Base-by-base conservation (phyloP, 2,797 vertebrate genomes). In the Neomorphus geoffroyi region DNA sequence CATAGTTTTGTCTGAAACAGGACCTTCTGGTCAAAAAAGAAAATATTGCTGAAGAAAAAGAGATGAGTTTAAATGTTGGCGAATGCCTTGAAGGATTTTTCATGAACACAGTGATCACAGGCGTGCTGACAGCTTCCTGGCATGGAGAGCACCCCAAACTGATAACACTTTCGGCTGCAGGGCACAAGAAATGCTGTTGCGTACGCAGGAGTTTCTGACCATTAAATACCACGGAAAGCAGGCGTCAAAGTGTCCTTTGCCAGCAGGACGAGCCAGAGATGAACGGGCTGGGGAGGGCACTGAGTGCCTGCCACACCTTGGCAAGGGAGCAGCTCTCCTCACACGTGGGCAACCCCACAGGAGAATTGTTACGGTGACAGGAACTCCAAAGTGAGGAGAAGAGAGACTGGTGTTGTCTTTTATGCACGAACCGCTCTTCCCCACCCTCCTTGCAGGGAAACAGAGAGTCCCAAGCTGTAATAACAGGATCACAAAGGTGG, bases 111-210 rank as follows among this genome's bases (percentile, higher is more conserved):
- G 86, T 39, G 92, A 96, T 93, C 83, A 79, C 73, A 86, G 30
- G 79, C 1, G 5, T 50, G 85, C 82, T 97, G 95, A 96, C 92
- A 95, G 95, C 65, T 95, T 80, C 74, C 92, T 96, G 92, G 95
- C 93, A 85, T 0, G 0, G 53, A 60, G 70, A 84, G 56, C 84
- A 78, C 46, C 66, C 3, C 3, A 79, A 86, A 61, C 24, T 32
- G 33, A 19, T 86, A 91, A 71, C 64, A 13, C 64, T 26, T 70
- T 37, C 51, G 64, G 94, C 73, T 57, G 51, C 61, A 58, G 89
- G 95, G 77, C 85, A 54, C 6, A 11, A 62, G 78, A 60, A 71
- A 51, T 15, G 66, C 77, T 69, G 62, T 19, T 33, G 24, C 3
- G 3, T 18, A n/a, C 77, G n/a, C 39, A 22, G 35, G 80, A 58